phyloP scores from a whole-genome alignment of 2,113 vertebrate genomes.

The Gymnarchus niloticus region DNA sequence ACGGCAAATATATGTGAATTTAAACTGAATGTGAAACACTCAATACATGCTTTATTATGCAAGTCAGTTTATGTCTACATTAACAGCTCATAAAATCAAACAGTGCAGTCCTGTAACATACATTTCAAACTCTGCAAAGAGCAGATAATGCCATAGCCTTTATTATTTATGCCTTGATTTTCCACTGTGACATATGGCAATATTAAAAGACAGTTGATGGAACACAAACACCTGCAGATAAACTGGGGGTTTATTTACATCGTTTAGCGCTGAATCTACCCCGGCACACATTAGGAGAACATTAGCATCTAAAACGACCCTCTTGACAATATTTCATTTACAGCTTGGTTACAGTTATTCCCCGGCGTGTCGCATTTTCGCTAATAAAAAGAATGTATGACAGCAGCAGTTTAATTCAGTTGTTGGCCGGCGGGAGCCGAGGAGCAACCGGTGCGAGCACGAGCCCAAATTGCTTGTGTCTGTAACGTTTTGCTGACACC shows the following conservation, averaged over 20 bases:
- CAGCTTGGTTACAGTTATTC: not conserved
- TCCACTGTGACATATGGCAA: not conserved
- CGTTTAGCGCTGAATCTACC: not conserved
- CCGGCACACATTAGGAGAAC: not conserved
- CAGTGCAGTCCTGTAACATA: not conserved
- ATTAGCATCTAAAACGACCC: slow-evolving; percentile 14
- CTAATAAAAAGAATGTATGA: not conserved
- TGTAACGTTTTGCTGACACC: not conserved
- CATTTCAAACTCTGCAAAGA: not conserved
- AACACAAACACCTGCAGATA: slow-evolving; percentile 12
- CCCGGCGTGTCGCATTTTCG: not conserved
- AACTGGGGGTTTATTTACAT: slow-evolving; percentile 1
- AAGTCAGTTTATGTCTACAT: not conserved
- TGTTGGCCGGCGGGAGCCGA: not conserved
- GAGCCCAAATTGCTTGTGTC: not conserved
- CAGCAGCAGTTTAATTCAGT: not conserved
- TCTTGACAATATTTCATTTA: not conserved
- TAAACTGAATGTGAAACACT: not conserved
- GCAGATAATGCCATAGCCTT: not conserved
- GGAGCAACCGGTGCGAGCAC: not conserved
- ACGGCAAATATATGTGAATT: not conserved
- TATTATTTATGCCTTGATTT: not conserved
- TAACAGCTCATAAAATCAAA: not conserved
- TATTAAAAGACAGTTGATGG: slow-evolving; percentile 5
- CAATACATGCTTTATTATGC: not conserved